Evolutionary conservation across 53 echinoderm and acorn worm species (phyloP).

Genomic region (Henricia sp.): DNA sequence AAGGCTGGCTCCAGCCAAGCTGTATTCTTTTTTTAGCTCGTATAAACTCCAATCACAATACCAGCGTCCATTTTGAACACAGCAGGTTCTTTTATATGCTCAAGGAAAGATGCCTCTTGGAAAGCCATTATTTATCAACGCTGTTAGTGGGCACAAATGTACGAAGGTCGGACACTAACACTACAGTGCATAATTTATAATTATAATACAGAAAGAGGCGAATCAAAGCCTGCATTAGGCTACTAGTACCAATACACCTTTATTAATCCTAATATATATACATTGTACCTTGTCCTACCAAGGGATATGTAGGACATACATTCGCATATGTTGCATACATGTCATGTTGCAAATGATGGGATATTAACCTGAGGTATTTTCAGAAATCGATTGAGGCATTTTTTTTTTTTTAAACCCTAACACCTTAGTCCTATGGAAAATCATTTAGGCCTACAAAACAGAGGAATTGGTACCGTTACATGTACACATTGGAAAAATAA

Average conservation of each 20-base stretch:
- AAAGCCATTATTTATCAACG: conserved; percentile 14
- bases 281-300: too few species aligned
- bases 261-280: too few species aligned
- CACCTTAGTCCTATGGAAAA: too few species aligned
- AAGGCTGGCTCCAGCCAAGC: conserved; percentile 7
- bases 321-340: too few species aligned
- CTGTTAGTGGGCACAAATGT: conserved; percentile 14
- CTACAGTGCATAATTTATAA: too few species aligned
- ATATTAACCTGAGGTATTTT: conserved; percentile 41
- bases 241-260: too few species aligned
- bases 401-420: too few species aligned
- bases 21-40: background rate
- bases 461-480: too few species aligned
- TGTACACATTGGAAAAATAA: too few species aligned
- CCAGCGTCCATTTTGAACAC: conserved; percentile 30
- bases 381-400: too few species aligned
- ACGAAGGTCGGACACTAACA: conserved; percentile 24
- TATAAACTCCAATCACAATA: background rate
- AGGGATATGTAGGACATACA: too few species aligned
- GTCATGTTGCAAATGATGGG: conserved; percentile 18
- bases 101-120: background rate
- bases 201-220: background rate
- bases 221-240: conserved; percentile 38
- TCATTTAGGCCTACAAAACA: too few species aligned
- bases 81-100: background rate